Evolutionary conservation across 2,113 vertebrate genomes (phyloP).

Genomic region (Phylloscopus trochilus): DNA sequence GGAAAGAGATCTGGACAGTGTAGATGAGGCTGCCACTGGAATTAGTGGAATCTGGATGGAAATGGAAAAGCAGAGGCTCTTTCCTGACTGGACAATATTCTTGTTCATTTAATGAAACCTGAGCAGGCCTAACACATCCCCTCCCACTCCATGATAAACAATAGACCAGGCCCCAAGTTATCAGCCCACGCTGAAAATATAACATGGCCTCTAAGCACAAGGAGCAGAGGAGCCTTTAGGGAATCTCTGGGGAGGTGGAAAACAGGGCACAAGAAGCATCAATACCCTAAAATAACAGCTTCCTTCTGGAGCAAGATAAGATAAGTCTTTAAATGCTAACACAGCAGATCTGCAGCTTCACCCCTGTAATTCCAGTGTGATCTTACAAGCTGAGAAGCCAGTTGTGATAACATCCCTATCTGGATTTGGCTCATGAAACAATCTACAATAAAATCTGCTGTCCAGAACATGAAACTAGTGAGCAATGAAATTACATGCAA

Average conservation of each 20-base stretch:
- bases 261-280: conserved; percentile 9
- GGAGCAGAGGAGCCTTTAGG: background rate
- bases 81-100: background rate
- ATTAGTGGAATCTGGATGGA: background rate
- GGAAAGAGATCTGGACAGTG: background rate
- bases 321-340: background rate
- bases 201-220: background rate
- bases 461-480: background rate
- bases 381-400: background rate
- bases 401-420: background rate
- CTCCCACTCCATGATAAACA: background rate
- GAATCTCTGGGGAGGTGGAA: background rate
- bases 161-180: conserved; percentile 13
- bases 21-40: background rate
- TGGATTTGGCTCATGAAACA: background rate
- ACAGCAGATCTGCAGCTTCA: conserved; percentile 3
- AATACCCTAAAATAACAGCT: conserved; percentile 45
- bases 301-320: conserved; percentile 33
- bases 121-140: background rate
- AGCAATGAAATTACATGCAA: background rate
- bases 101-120: background rate
- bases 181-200: background rate
- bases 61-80: background rate
- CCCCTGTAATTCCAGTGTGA: background rate
- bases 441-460: conserved; percentile 7